Evolutionary conservation across 1,140 invertebrate genomes (phyloP).

Genomic region (Phenacoccus solenopsis): DNA sequence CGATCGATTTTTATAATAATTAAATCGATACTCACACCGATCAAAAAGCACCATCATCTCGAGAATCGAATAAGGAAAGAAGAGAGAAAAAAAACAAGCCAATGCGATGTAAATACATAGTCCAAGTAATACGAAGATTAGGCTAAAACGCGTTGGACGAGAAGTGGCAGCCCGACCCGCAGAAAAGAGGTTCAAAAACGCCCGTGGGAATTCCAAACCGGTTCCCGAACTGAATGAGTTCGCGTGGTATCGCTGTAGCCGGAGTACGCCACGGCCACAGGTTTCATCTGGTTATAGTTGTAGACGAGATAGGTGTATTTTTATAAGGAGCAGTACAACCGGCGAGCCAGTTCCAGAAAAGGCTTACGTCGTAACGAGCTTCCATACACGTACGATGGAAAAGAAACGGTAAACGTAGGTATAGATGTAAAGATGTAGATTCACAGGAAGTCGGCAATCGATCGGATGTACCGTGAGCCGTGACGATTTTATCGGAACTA

Average conservation of each 20-base stretch:
- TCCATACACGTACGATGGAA: not conserved
- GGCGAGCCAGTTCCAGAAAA: not conserved
- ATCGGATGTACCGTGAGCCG: not conserved
- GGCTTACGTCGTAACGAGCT: not conserved
- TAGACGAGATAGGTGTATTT: not conserved
- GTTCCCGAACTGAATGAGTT: conserved; percentile 8
- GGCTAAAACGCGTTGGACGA: not conserved
- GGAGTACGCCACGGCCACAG: conserved; percentile 8
- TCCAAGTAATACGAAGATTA: not conserved
- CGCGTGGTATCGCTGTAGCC: not conserved
- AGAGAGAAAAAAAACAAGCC: too few relatives aligned
- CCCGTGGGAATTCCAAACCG: conserved; percentile 8
- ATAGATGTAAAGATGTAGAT: not conserved
- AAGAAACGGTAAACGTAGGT: conserved; percentile 3
- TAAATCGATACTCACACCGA: too few relatives aligned
- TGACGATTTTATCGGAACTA: not conserved
- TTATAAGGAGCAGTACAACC: conserved; percentile 5
- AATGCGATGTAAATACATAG: too few relatives aligned
- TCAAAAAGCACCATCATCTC: too few relatives aligned
- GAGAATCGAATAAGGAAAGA: too few relatives aligned
- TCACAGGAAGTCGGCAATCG: not conserved
- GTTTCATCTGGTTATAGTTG: conserved; percentile 7
- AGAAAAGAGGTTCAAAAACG: not conserved
- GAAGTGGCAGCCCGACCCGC: not conserved
- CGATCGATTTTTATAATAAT: too few relatives aligned